Percentiles rank a stretch among this genome's conserved stretches.
These are phyloP conservation scores for Drosophila lacteicornis DNA, from an alignment of 1,140 invertebrate species.

Conservation along the genomic window DNA sequence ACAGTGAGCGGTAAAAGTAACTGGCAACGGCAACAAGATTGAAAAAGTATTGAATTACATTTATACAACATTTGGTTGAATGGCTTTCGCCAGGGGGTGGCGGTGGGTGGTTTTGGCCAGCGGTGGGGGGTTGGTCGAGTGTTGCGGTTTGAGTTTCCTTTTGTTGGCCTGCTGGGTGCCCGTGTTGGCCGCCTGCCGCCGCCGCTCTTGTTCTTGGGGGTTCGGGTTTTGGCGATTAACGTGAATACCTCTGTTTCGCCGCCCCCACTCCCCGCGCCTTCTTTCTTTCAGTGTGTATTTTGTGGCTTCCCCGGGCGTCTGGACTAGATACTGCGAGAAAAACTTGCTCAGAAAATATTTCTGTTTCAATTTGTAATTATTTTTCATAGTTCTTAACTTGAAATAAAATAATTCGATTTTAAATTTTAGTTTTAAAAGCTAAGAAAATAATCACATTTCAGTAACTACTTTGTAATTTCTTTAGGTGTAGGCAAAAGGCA, in stretches of 20 bases:
- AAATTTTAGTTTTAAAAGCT: neutral
- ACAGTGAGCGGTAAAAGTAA: conserved; percentile 42
- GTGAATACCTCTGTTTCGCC: conserved; percentile 23
- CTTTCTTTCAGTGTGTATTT: conserved; percentile 46
- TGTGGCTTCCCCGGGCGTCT: conserved; percentile 71
- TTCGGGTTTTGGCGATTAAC: conserved; percentile 41
- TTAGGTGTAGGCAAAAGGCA: neutral
- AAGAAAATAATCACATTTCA: too few species aligned
- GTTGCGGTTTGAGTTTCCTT: conserved; percentile 77
- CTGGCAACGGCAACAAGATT: conserved; percentile 61
- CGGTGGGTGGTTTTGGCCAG: conserved; percentile 5
- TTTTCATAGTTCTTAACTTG: neutral
- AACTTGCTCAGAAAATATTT: neutral
- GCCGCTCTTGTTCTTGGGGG: conserved; percentile 13
- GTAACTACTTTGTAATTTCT: neutral
- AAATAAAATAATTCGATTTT: neutral
- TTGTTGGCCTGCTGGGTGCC: conserved; percentile 50
- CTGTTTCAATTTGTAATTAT: too few species aligned
- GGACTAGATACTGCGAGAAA: neutral
- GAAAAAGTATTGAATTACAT: conserved; percentile 83
- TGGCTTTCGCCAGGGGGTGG: conserved; percentile 52
- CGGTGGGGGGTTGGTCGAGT: conserved; percentile 37
- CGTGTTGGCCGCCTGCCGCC: conserved; percentile 7
- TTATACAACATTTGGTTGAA: conserved; percentile 82
- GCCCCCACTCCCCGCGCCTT: conserved; percentile 1